phyloP scores from a whole-genome alignment of 2,888 invertebrate species.

The Tricholauxania praeusta region DNA sequence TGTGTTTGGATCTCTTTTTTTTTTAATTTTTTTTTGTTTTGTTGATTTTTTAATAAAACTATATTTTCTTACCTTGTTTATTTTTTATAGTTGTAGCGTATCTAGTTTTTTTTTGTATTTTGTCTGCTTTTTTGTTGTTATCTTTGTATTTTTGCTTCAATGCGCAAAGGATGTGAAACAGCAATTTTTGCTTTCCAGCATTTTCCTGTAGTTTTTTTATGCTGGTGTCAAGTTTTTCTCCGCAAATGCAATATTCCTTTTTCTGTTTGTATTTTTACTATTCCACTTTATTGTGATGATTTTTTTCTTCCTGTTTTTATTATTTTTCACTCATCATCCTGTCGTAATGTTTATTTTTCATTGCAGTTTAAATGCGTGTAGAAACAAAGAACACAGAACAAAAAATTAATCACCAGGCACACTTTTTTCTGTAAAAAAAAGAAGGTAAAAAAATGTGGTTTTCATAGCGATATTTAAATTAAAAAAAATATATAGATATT shows the following conservation, averaged over 20 bases:
- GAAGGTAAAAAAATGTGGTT: neutral
- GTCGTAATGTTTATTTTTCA: slow-evolving; percentile 32
- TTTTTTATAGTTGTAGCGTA: neutral
- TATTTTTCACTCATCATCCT: slow-evolving; percentile 16
- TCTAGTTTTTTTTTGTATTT: neutral
- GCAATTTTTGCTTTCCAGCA: slow-evolving; percentile 9
- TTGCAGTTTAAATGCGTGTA: slow-evolving; percentile 19
- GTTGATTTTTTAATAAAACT: slow-evolving; percentile 17
- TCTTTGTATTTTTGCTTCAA: neutral
- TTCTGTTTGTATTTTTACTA: neutral
- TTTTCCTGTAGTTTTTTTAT: slow-evolving; percentile 15
- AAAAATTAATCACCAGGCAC: slow-evolving; percentile 18
- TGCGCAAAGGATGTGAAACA: slow-evolving; percentile 17
- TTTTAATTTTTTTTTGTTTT: slow-evolving; percentile 1
- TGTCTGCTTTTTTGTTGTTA: neutral
- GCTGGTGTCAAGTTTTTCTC: neutral
- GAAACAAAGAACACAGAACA: neutral
- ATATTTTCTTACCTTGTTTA: slow-evolving; percentile 33
- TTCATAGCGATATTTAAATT: too few relatives aligned
- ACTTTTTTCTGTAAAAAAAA: slow-evolving; percentile 27
- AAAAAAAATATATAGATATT: too few relatives aligned
- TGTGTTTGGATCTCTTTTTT: slow-evolving; percentile 21
- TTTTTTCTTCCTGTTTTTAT: neutral
- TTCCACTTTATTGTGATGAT: neutral
- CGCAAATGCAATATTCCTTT: slow-evolving; percentile 1